Evolutionary conservation across 2,113 vertebrate species (phyloP).

Genomic region (Erpornis zantholeuca): DNA sequence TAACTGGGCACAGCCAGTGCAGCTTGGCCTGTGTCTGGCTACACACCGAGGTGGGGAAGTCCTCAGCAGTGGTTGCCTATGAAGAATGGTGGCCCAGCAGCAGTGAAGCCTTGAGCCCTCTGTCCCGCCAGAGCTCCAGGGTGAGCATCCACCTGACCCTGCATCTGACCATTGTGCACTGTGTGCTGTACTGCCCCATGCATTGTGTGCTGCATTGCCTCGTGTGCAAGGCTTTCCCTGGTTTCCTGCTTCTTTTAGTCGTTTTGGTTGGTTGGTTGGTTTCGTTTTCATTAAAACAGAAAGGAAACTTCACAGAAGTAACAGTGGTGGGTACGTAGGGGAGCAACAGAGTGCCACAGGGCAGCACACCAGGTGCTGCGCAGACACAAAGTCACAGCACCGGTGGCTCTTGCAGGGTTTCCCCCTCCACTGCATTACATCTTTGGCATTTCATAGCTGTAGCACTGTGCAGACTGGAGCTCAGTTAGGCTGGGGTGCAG

Average conservation of each 20-base stretch:
- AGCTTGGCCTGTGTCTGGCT: background rate
- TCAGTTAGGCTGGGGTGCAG: background rate
- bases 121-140: background rate
- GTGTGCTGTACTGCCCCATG: accelerated
- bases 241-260: background rate
- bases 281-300: background rate
- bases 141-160: accelerated
- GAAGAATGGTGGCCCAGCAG: accelerated
- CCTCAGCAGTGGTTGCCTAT: accelerated
- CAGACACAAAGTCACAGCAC: too few relatives aligned
- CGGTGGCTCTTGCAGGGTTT: too few relatives aligned
- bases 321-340: accelerated
- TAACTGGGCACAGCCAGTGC: too few relatives aligned
- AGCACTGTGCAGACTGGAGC: background rate
- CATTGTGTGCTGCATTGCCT: accelerated
- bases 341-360: background rate
- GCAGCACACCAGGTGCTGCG: accelerated
- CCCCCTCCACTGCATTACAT: accelerated
- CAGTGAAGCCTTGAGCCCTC: too few relatives aligned
- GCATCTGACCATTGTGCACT: accelerated
- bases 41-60: accelerated
- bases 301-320: too few relatives aligned
- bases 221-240: background rate
- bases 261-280: background rate
- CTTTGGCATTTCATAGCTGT: background rate